Evolutionary conservation across 2,113 vertebrate species (phyloP), one percentile per base, ranked within the genome.

Genomic region (Atractosteus spatula): DNA sequence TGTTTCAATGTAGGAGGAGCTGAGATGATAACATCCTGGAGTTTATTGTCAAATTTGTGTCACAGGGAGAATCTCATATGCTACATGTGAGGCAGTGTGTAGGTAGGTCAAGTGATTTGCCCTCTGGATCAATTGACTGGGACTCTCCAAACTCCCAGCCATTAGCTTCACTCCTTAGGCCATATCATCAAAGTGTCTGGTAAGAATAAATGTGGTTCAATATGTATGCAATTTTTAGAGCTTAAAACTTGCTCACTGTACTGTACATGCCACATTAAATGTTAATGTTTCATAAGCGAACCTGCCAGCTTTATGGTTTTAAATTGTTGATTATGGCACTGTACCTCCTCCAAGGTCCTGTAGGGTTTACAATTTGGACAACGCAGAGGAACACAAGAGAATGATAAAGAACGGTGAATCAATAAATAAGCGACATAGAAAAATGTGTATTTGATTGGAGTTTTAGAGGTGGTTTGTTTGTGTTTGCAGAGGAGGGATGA

Each of bases 71-170:
- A 51, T 10, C 47, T 51, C 47, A 51, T 51, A 51, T 51, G 47
- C 47, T 51, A 74, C 69, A 71, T 72, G 70, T 75, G 72, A 77
- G 73, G n/a, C 57, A 81, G 73, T 69, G 77, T 80, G 59, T 79
- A 82, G 78, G 71, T 79, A 81, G 86, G 82, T 91, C 88, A 91
- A 92, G 87, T 91, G 88, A 82, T 91, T 89, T 89, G 88, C 71
- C 88, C 81, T 7, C 56, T 7, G 75, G 86, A 88, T 92, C 91
- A 91, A 91, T 87, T 90, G 88, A 91, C 85, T 88, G 78, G 66
- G 77, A 77, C 84, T 89, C 79, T 70, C 85, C 78, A 82, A 80
- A 81, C 78, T 83, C 79, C 76, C 74, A 73, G 79, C 69, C 79
- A 76, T 82, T 87, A 86, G 78, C 70, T 55, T 17, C 42, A 61